Conservation (phyloP, 2,888 invertebrate species). For the Philopedon plagiatum region DNA sequence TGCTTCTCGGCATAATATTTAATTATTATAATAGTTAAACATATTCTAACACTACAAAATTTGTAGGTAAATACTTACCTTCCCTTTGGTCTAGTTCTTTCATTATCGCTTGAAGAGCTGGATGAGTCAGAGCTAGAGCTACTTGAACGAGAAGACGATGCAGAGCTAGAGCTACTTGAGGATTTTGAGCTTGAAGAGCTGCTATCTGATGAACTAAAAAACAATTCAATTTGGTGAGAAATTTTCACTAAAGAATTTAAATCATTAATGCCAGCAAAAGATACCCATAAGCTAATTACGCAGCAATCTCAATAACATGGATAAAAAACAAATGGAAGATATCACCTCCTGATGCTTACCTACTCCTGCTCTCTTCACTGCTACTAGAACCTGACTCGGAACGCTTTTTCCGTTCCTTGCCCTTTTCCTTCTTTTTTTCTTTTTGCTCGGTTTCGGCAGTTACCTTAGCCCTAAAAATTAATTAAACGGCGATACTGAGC, state of each 20-base stretch:
- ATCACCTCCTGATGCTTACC: constrained; percentile 39
- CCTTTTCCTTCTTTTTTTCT: constrained; percentile 77
- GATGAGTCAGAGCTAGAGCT: constrained; percentile 75
- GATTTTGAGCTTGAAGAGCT: constrained; percentile 88
- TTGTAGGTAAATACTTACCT: no score
- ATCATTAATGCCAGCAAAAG: no score
- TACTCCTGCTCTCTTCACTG: constrained; percentile 82
- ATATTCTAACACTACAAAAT: no score
- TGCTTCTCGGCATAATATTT: no score
- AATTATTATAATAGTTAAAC: no score
- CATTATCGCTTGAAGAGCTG: constrained; percentile 77
- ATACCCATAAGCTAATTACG: no score
- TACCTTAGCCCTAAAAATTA: constrained; percentile 77
- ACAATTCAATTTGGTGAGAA: neutral
- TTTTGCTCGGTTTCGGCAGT: constrained; percentile 81
- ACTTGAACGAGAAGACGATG: constrained; percentile 71
- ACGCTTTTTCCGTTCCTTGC: constrained; percentile 76
- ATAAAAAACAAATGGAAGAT: no score
- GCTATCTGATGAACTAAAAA: constrained; percentile 81
- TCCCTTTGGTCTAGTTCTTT: constrained; percentile 77
- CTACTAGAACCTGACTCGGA: constrained; percentile 84
- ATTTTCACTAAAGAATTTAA: neutral
- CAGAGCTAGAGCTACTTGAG: constrained; percentile 83
- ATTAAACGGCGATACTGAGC: neutral
- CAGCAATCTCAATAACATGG: no score